Conservation (phyloP, 2,797 vertebrate genomes). For the Simalia tracyae region DNA sequence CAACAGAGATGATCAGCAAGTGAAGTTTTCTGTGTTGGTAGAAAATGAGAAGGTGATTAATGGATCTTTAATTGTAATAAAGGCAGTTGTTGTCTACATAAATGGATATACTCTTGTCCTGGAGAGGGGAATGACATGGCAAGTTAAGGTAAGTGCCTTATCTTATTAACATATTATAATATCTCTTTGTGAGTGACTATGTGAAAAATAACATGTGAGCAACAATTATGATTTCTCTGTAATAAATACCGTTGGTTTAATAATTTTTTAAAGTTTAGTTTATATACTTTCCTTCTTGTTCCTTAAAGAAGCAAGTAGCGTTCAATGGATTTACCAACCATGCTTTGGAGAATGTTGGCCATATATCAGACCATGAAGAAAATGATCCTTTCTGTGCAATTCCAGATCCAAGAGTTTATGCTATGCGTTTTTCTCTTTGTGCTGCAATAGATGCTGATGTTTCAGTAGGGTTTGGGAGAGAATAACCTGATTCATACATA, state of each 20-base stretch:
- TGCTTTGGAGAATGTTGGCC: too few relatives aligned
- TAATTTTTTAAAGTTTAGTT: background rate
- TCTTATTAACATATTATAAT: too few relatives aligned
- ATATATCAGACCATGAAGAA: background rate
- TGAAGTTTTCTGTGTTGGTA: constrained; percentile 77
- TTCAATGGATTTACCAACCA: background rate
- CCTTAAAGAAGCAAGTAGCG: background rate
- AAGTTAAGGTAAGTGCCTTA: constrained; percentile 20
- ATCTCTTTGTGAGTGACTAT: background rate
- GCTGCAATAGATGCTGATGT: background rate
- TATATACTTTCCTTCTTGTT: background rate
- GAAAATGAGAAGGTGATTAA: constrained; percentile 74
- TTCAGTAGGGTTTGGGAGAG: background rate
- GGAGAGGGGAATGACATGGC: constrained; percentile 28
- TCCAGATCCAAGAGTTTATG: background rate
- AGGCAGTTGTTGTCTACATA: constrained; percentile 65
- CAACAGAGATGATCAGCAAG: constrained; percentile 49
- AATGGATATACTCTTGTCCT: constrained; percentile 69
- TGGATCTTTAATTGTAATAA: constrained; percentile 73
- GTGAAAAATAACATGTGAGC: background rate
- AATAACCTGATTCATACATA: background rate
- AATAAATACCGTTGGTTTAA: background rate
- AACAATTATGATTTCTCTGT: background rate
- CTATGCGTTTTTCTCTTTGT: background rate
- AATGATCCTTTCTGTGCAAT: background rate